Base-by-base conservation (phyloP, 2,113 vertebrate genomes). In the Crocuta crocuta region DNA sequence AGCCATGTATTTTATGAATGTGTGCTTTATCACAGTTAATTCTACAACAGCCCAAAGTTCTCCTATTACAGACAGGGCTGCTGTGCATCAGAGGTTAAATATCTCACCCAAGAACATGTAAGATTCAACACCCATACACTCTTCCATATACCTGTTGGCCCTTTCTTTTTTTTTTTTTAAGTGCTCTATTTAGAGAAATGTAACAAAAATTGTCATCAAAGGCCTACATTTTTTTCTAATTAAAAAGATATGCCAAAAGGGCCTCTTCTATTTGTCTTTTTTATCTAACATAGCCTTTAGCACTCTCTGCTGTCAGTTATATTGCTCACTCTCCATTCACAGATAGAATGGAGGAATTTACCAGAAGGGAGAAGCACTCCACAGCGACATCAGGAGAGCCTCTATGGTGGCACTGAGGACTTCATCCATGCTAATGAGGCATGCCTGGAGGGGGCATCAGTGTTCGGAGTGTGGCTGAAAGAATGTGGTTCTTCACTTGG, bases 141-240 rank as follows among this genome's bases (percentile, higher is more conserved):
- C 93, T 89, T 65, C 45, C 24, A 13, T 50, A 58, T 35, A 68
- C 5, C 23, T 71, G 21, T 43, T 73, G 53, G 45, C 33, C 28
- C 71, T 74, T 89, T 48, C n/a, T 35, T 31, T 82, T 73, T 31
- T 68, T 71, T 76, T 45, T 76, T 76, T 76, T 50, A 35, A 23
- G 28, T 83, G 31, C 48, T 88, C 24, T 55, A 96, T 93, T 91
- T 89, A 66, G 61, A 35, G 45, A 86, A 70, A 33, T 35, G 19
- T n/a, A 96, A 53, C 53, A 91, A 90, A 94, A 76, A 78, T 0
- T 65, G 12, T 45, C 55, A 74, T 63, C 68, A 39, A 61, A 96
- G 88, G 63, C 65, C 66, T 65, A 68, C 39, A 31, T 92, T 93
- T 96, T 82, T 92, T 84, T 88, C 89, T 55, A 95, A 82, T 95